phyloP scores from a whole-genome alignment of 2,888 invertebrate species.

The Athrips mouffetella region DNA sequence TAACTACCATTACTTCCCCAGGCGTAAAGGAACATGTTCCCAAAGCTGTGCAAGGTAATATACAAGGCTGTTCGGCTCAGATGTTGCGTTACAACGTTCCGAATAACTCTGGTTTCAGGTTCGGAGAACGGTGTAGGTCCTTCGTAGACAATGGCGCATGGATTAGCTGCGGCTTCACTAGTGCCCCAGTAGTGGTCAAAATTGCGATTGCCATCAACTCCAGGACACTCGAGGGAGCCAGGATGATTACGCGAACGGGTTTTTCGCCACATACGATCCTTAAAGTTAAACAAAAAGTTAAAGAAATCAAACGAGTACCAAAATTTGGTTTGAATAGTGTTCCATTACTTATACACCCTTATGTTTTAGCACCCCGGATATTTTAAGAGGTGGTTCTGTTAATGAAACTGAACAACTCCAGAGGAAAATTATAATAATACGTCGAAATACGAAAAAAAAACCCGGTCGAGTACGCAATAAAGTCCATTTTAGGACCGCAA shows the following conservation, averaged over 20 bases:
- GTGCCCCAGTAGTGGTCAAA: slow-evolving; percentile 85
- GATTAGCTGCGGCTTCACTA: slow-evolving; percentile 60
- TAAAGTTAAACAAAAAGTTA: too few relatives aligned
- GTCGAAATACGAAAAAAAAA: too few relatives aligned
- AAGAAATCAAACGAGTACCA: too few relatives aligned
- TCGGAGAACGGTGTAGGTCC: slow-evolving; percentile 83
- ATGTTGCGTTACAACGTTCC: slow-evolving; percentile 75
- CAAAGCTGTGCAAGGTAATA: slow-evolving; percentile 86
- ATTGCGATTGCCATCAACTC: slow-evolving; percentile 89
- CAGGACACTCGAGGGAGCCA: slow-evolving; percentile 74
- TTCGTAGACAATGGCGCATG: slow-evolving; percentile 81
- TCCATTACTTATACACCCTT: too few relatives aligned
- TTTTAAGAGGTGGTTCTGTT: too few relatives aligned
- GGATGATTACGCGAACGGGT: slow-evolving; percentile 76
- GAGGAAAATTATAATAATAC: too few relatives aligned
- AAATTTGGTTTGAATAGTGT: too few relatives aligned
- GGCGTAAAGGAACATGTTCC: slow-evolving; percentile 82
- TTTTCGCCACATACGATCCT: slow-evolving; percentile 85
- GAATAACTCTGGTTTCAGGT: slow-evolving; percentile 79
- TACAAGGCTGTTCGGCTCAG: slow-evolving; percentile 79
- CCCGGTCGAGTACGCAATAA: too few relatives aligned
- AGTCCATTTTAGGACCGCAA: too few relatives aligned
- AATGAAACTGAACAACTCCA: too few relatives aligned
- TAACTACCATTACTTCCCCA: slow-evolving; percentile 81
- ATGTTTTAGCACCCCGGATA: too few relatives aligned